A percentile compares a stretch with the other conserved stretches of the same genome.
phyloP scores from a whole-genome alignment of 2,797 vertebrate species.

The Tangara arthus region DNA sequence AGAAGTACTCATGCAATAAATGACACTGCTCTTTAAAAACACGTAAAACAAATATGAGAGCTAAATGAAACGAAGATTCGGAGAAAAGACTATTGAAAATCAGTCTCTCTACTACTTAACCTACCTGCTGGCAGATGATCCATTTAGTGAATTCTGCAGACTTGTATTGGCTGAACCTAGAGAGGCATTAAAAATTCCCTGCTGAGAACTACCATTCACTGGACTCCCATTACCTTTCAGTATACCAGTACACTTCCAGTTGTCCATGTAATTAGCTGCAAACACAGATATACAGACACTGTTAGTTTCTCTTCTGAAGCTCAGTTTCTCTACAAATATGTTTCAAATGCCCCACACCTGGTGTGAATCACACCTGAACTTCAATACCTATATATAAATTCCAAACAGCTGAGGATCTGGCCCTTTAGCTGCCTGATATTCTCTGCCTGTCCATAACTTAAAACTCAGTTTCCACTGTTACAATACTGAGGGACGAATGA shows the following conservation, averaged over 20 bases:
- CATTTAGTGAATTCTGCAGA: conserved; percentile 88
- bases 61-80: background rate
- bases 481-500: background rate
- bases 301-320: background rate
- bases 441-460: background rate
- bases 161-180: conserved; percentile 83
- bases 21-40: background rate
- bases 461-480: background rate
- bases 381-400: background rate
- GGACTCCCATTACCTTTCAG: conserved; percentile 97
- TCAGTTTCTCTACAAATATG: background rate
- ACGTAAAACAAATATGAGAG: background rate
- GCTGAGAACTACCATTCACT: conserved; percentile 87
- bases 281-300: background rate
- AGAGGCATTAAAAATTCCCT: conserved; percentile 84
- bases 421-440: background rate
- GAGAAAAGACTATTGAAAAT: background rate
- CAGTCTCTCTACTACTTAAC: conserved; percentile 21
- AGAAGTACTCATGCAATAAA: background rate
- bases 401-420: background rate
- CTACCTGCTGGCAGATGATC: conserved; percentile 88
- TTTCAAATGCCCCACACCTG: background rate
- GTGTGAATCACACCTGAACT: background rate
- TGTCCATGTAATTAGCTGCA: conserved; percentile 99
- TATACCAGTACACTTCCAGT: conserved; percentile 98